Evolutionary conservation across 2,113 vertebrate genomes (phyloP).

Genomic region (Cepphus grylle): DNA sequence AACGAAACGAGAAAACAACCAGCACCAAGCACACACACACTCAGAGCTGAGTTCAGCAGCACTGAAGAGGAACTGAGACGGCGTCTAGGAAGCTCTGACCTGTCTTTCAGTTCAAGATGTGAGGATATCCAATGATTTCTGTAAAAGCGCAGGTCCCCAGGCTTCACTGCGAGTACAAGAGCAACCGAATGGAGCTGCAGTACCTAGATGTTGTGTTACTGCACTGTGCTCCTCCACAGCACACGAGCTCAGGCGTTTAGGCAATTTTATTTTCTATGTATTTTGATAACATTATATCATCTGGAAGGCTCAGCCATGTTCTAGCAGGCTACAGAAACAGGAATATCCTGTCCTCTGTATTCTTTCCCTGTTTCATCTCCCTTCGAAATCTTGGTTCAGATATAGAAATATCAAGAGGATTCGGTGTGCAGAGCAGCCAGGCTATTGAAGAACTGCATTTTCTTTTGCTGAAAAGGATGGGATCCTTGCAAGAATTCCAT

Average conservation of each 20-base stretch:
- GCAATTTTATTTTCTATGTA: not conserved
- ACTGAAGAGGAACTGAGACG: not conserved
- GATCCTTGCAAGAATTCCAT: not conserved
- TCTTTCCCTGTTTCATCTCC: not conserved
- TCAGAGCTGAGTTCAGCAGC: not conserved
- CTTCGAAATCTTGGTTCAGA: not conserved
- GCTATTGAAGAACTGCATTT: not conserved
- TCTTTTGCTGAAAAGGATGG: not conserved
- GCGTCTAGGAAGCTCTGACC: not conserved
- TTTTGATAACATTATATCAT: not conserved
- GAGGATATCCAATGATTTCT: not conserved
- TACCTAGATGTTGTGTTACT: not conserved
- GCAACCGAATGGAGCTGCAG: not conserved
- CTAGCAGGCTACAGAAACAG: not conserved
- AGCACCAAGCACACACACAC: accelerated
- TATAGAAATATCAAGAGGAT: not conserved
- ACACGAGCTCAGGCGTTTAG: not conserved
- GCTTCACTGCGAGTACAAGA: not conserved
- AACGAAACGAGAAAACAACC: not conserved
- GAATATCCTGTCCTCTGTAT: not conserved
- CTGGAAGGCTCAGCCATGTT: not conserved
- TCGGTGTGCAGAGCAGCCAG: not conserved
- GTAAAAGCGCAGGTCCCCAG: not conserved
- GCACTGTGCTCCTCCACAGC: not conserved
- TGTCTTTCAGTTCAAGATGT: not conserved